Evolutionary conservation across 1,140 invertebrate species (phyloP).

Genomic region (Drosophila mojavensis): DNA sequence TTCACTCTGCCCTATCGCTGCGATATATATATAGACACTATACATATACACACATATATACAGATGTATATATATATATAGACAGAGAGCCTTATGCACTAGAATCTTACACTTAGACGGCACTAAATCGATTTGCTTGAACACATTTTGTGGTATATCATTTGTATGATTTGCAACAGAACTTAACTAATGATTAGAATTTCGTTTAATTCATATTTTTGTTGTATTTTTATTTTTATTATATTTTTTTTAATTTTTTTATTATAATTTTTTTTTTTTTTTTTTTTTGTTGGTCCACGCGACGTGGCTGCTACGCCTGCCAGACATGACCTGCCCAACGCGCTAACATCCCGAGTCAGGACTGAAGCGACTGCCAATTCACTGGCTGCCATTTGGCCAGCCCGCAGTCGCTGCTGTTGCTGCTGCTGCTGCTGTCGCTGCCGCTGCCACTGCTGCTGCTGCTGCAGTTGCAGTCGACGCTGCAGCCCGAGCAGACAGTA

Average conservation of each 20-base stretch:
- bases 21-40: constrained; percentile 25
- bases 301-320: constrained; percentile 64
- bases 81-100: constrained; percentile 12
- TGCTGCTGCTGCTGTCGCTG: constrained; percentile 8
- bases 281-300: constrained; percentile 63
- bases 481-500: constrained; percentile 64
- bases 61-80: constrained; percentile 45
- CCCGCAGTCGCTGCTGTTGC: constrained; percentile 15
- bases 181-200: constrained; percentile 22
- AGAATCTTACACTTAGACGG: constrained; percentile 34
- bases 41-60: constrained; percentile 20
- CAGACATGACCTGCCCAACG: constrained; percentile 84
- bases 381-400: constrained; percentile 40
- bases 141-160: constrained; percentile 44
- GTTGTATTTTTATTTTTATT: constrained; percentile 27
- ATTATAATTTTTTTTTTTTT: constrained; percentile 28
- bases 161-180: constrained; percentile 30
- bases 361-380: constrained; percentile 74
- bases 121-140: constrained; percentile 47
- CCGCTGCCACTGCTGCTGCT: constrained; percentile 7
- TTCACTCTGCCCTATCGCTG: constrained; percentile 7
- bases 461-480: constrained; percentile 17
- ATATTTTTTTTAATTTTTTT: constrained; percentile 35
- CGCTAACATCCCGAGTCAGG: constrained; percentile 84
- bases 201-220: constrained; percentile 4